These are phyloP conservation scores for Spilogale gracilis DNA, from an alignment of 2,113 vertebrate species.

Conservation along the genomic window DNA sequence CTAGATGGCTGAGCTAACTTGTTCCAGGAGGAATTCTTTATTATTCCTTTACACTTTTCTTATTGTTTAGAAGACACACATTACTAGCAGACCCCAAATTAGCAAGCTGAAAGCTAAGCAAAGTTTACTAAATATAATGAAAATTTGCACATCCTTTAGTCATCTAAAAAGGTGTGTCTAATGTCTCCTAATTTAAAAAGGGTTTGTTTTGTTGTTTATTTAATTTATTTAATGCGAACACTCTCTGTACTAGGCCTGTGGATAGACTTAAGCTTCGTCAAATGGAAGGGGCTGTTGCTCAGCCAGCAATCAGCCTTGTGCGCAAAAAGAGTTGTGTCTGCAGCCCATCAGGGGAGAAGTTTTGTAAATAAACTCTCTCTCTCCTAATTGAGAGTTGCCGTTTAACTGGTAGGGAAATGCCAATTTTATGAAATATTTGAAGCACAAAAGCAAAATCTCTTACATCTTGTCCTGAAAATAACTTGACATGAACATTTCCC, in stretches of 20 bases:
- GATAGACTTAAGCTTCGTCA: slow-evolving; percentile 86
- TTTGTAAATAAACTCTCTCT: slow-evolving; percentile 85
- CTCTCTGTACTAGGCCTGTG: slow-evolving; percentile 83
- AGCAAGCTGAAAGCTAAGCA: slow-evolving; percentile 73
- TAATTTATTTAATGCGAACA: slow-evolving; percentile 85
- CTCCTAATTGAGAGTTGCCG: slow-evolving; percentile 81
- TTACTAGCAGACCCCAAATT: slow-evolving; percentile 55
- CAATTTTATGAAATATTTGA: slow-evolving; percentile 78
- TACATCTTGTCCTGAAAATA: slow-evolving; percentile 53
- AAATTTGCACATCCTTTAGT: slow-evolving; percentile 70
- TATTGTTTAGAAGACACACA: slow-evolving; percentile 64
- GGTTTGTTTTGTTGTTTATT: slow-evolving; percentile 82
- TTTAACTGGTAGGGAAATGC: slow-evolving; percentile 79
- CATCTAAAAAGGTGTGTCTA: slow-evolving; percentile 76
- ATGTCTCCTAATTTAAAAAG: slow-evolving; percentile 83
- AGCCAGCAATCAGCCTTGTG: slow-evolving; percentile 84
- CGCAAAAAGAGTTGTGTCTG: slow-evolving; percentile 81
- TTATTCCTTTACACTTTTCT: slow-evolving; percentile 72
- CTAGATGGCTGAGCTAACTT: neutral
- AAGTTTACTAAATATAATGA: slow-evolving; percentile 79
- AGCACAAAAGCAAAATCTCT: slow-evolving; percentile 67
- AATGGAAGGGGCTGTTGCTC: slow-evolving; percentile 83
- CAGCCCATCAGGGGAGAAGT: slow-evolving; percentile 80
- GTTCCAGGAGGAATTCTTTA: slow-evolving; percentile 56
- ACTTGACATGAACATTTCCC: slow-evolving; percentile 62